A percentile compares a stretch with the other conserved stretches of the same genome.
Evolutionary conservation across 2,113 vertebrate species (phyloP).

Genomic region (Hippocampus guttulatus): DNA sequence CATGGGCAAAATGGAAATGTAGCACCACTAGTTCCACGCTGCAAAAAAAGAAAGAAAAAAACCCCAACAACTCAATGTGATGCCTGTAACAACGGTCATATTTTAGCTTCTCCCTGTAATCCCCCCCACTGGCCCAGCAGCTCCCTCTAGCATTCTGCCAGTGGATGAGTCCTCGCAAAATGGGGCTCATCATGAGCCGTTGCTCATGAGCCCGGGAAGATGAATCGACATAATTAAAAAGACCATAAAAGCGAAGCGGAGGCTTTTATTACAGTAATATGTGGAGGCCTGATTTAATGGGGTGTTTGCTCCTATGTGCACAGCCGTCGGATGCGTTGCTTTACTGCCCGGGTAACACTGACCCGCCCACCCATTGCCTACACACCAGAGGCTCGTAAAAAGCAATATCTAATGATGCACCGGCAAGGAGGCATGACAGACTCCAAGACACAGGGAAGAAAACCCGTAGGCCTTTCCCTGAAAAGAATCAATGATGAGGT

Average conservation of each 20-base stretch:
- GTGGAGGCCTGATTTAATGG: slow-evolving; percentile 64
- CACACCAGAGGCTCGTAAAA: slow-evolving; percentile 57
- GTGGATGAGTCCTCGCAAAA: slow-evolving; percentile 44
- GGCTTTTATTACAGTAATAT: slow-evolving; percentile 69
- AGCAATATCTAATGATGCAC: slow-evolving; percentile 52
- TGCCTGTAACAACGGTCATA: slow-evolving; percentile 34
- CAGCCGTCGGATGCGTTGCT: slow-evolving; percentile 36
- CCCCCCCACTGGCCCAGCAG: background rate
- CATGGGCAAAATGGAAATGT: background rate
- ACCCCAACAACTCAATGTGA: background rate
- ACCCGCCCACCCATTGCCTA: slow-evolving; percentile 20
- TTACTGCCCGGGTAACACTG: slow-evolving; percentile 39
- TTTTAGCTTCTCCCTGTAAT: slow-evolving; percentile 46
- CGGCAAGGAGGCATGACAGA: slow-evolving; percentile 41
- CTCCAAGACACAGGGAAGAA: slow-evolving; percentile 10
- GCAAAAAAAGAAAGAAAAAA: slow-evolving; percentile 5
- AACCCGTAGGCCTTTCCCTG: background rate
- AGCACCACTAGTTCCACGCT: slow-evolving; percentile 5
- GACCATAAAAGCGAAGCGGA: slow-evolving; percentile 59
- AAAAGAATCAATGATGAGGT: slow-evolving; percentile 10
- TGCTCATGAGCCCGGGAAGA: slow-evolving; percentile 62
- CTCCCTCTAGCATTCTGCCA: slow-evolving; percentile 37
- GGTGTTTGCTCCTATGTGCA: slow-evolving; percentile 60
- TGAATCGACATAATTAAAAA: slow-evolving; percentile 74
- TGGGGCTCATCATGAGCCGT: slow-evolving; percentile 57